Evolutionary conservation across 2,888 invertebrate genomes (phyloP), one percentile per base, ranked within the genome.

Genomic region (Scaptomyza polygonia): DNA sequence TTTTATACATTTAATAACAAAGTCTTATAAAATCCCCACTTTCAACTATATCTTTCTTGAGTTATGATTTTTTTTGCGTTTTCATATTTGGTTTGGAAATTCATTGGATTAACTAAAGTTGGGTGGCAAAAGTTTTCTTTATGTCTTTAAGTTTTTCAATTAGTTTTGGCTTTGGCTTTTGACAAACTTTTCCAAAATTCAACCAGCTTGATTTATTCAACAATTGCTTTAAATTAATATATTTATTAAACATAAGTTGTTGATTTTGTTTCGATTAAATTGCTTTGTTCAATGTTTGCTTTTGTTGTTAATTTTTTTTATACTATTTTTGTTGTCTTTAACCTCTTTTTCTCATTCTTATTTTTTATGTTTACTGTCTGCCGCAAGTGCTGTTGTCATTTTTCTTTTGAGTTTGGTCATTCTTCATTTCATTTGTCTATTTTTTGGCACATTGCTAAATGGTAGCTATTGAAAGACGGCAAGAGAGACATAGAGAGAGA

Each of bases 81-180:
- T 55, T n/a, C n/a, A n/a, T n/a, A 72, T 77, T 65, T 67, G 66
- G 21, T 45, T 40, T 53, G 29, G 21, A 52, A 71, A 57, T 36
- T 32, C n/a, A 34, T 53, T 45, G 45, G 36, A 25, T 32, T 11
- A 21, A 18, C 32, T 32, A 16, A 63, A 32, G 63, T 16, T 39
- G 59, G 36, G 34, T 0, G 1, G 32, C 3, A 27, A 14, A 53
- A 64, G 45, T 64, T 64, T 39, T 21, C 3, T 27, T 36, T 8
- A 42, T 30, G 16, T 51, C 16, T 16, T 42, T 25, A 36, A 30
- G 25, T 36, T 63, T 52, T 36, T 25, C 14, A 63, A 32, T 40
- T 40, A 40, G 18, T 54, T 63, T 30, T 39, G 11, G 3, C n/a
- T n/a, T n/a, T 29, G 7, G 32, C 5, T 21, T 30, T 42, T 51